Conservation (phyloP, 2,113 vertebrate species). For the Neofelis nebulosa region DNA sequence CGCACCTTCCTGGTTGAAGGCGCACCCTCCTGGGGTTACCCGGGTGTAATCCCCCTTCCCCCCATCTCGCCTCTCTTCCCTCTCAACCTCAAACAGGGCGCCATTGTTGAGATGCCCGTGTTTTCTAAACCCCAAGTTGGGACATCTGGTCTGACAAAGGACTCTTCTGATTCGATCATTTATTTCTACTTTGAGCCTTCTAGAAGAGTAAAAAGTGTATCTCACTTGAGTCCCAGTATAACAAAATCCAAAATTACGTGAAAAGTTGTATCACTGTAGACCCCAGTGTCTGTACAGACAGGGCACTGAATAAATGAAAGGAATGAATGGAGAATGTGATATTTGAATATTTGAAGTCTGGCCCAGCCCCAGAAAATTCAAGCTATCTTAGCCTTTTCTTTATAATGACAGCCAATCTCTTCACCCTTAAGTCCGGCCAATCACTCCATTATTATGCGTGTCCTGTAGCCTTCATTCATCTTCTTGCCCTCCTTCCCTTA, state of each 20-base stretch:
- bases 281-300: background rate
- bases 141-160: slow-evolving; percentile 47
- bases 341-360: slow-evolving; percentile 23
- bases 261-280: background rate
- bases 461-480: background rate
- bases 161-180: background rate
- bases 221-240: background rate
- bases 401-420: background rate
- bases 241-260: background rate
- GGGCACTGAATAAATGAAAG: slow-evolving; percentile 1
- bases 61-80: background rate
- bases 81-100: background rate
- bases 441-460: background rate
- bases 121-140: slow-evolving; percentile 26
- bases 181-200: slow-evolving; percentile 41
- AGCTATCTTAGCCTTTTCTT: background rate
- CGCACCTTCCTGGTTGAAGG: background rate
- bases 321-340: background rate
- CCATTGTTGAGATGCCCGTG: slow-evolving; percentile 17
- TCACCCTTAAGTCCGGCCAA: background rate
- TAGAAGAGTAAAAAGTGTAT: slow-evolving; percentile 20
- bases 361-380: background rate
- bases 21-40: background rate
- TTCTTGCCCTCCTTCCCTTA: background rate
- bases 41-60: background rate